phyloP scores from a whole-genome alignment of 2,888 invertebrate species.

The Emmelina monodactyla region DNA sequence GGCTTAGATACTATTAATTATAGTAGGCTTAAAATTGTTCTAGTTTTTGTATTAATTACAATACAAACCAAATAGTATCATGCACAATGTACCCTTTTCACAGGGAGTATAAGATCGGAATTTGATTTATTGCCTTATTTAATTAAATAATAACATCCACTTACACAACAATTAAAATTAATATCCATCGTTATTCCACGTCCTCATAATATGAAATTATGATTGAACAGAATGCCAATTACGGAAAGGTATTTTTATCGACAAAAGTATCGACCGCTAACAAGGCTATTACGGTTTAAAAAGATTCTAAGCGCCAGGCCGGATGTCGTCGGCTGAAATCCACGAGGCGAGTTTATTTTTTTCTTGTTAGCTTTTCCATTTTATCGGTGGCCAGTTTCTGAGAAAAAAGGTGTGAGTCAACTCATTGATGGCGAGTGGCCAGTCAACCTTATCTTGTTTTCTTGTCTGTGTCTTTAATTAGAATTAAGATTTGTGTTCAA shows the following conservation, averaged over 20 bases:
- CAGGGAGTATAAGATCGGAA: no score
- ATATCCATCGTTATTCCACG: no score
- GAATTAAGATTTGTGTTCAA: constrained; percentile 6
- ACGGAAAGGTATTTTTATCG: constrained; percentile 20
- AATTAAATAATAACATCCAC: no score
- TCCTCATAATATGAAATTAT: no score
- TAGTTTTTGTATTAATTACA: no score
- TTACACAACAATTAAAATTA: no score
- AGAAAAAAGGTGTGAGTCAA: constrained; percentile 2
- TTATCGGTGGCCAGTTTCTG: constrained; percentile 21
- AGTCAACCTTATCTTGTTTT: not conserved
- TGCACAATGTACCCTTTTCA: no score
- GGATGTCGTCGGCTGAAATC: constrained; percentile 34
- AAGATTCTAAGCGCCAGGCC: constrained; percentile 36
- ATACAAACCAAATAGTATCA: no score
- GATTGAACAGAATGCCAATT: no score
- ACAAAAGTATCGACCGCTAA: constrained; percentile 20
- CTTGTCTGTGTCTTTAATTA: constrained; percentile 8
- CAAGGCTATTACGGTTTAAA: constrained; percentile 18
- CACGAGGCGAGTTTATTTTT: constrained; percentile 5
- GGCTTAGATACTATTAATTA: no score
- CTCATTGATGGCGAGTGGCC: not conserved
- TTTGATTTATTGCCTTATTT: no score
- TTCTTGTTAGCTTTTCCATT: constrained; percentile 25
- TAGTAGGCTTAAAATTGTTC: no score